These are phyloP conservation scores for Oxyruncus cristatus DNA, from an alignment of 2,113 vertebrate genomes.

Conservation along the genomic window DNA sequence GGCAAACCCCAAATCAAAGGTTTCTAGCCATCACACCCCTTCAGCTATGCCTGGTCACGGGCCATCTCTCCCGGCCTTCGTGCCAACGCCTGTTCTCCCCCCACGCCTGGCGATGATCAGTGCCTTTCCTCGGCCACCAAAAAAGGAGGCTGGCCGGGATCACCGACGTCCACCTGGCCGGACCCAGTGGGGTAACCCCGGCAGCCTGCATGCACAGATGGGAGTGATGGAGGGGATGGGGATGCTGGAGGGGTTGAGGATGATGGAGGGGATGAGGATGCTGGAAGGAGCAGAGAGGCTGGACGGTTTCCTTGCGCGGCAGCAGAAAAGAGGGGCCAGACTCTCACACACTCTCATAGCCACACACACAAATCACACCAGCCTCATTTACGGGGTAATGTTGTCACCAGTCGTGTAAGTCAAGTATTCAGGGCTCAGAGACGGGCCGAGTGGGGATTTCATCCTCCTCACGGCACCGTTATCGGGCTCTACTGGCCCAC, in stretches of 20 bases:
- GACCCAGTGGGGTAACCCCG: not conserved
- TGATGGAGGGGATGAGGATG: not conserved
- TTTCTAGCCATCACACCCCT: constrained; percentile 24
- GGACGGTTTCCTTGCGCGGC: not conserved
- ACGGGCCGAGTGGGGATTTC: not conserved
- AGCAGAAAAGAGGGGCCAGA: not conserved
- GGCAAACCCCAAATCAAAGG: constrained; percentile 58
- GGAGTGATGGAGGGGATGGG: not conserved
- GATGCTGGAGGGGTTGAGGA: not conserved
- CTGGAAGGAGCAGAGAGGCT: not conserved
- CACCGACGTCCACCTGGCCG: not conserved
- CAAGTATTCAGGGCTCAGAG: constrained; percentile 23
- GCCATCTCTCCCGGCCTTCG: not conserved
- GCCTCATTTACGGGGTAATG: not conserved
- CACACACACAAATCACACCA: not conserved
- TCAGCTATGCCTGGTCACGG: not conserved
- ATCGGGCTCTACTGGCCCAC: not conserved
- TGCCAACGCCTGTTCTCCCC: not conserved
- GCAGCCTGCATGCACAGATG: not conserved
- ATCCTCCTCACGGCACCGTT: not conserved
- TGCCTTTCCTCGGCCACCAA: not conserved
- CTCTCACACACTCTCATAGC: not conserved
- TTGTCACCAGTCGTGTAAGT: constrained; percentile 4
- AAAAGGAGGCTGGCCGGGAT: not conserved
- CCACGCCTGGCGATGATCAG: not conserved